Base-by-base conservation (phyloP, 2,797 vertebrate genomes). In the Dromococcyx pavoninus region DNA sequence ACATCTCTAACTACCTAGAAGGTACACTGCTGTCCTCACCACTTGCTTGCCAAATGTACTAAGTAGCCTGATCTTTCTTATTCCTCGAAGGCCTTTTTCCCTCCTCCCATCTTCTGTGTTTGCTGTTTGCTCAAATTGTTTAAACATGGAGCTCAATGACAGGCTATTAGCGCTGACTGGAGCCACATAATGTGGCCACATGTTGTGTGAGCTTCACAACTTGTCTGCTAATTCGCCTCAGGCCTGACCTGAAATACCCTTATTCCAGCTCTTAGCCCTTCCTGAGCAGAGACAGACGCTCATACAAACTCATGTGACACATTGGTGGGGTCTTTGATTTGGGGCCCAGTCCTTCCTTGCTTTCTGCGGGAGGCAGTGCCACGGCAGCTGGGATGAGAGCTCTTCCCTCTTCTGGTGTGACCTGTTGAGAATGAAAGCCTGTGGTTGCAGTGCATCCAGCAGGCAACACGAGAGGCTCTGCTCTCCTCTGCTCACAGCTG, bases 131-230 rank as follows among this genome's bases (percentile, higher is more conserved):
- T 96, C 94, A 96, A 91, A 97, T 94, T 95, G 94, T 94, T 96
- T 97, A 94, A 97, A 96, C 77, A 92, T 96, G 91, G 83, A 90
- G 88, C 83, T 96, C 95, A 90, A 76, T 96, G 95, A 96, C 94
- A 96, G 92, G 94, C 95, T 96, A 88, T 97, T 96, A 96, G 83
- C 19, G 37, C 93, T 93, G 91, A 88, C 93, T 94, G 90, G 91
- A 96, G 88, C 93, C 92, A 93, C 94, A 96, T 95, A 96, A 95
- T 96, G 94, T 94, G 94, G 86, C 95, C 94, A 96, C 95, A 96
- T 96, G 94, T 96, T 96, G 95, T 94, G 95, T 94, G 95, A 96
- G 96, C 95, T 94, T 95, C 95, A 95, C 94, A 96, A 94, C 94
- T 96, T 94, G 91, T 94, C 95, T 95, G 93, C 90, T 96, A 94